These are phyloP conservation scores for Hypocryptadius cinnamomeus DNA, from an alignment of 2,113 vertebrate genomes.

Conservation along the genomic window DNA sequence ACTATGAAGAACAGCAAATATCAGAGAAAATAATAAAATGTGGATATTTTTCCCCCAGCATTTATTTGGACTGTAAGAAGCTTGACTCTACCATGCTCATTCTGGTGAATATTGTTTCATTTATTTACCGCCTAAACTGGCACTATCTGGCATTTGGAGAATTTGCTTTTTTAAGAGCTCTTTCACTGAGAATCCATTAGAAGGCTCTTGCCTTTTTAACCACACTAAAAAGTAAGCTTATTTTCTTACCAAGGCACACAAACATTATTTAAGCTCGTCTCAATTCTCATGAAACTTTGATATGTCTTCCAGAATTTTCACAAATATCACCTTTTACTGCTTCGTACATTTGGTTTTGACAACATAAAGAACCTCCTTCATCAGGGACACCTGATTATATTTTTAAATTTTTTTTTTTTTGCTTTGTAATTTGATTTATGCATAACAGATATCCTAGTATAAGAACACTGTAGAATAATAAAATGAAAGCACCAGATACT, in stretches of 20 bases:
- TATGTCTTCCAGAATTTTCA: neutral
- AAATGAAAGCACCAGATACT: neutral
- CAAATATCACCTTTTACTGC: neutral
- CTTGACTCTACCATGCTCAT: neutral
- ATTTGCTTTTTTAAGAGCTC: neutral
- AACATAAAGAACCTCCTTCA: neutral
- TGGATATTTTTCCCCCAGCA: neutral
- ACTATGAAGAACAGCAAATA: neutral
- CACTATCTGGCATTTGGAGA: neutral
- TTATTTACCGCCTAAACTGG: neutral
- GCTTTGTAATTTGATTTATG: neutral
- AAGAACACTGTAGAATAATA: neutral
- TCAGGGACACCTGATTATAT: neutral
- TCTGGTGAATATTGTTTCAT: neutral
- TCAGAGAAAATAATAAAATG: neutral
- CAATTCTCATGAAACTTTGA: neutral
- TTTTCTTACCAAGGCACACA: neutral
- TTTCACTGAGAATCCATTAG: neutral
- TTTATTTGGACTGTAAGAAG: neutral
- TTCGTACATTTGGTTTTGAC: neutral
- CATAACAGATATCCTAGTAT: neutral
- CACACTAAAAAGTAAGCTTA: neutral
- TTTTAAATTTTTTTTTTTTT: neutral
- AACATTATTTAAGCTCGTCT: neutral
- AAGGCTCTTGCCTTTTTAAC: neutral